Conservation (phyloP, 2,888 invertebrate genomes). For the Acanthococcus lagerstroemiae region DNA sequence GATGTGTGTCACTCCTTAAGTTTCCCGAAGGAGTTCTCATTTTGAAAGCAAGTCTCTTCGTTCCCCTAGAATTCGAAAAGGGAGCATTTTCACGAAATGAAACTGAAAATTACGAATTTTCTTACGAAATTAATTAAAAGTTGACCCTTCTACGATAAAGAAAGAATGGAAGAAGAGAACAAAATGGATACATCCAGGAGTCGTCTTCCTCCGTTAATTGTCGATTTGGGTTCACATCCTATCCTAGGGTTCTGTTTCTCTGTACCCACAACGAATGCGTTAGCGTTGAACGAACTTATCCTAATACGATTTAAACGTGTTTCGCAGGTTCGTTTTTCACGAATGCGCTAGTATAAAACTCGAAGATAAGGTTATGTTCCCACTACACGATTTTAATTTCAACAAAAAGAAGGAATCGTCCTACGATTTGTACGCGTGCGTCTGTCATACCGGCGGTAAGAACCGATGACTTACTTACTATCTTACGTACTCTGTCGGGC, state of each 20-base stretch:
- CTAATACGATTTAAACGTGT: background rate
- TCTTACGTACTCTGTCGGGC: no score
- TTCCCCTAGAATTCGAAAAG: no score
- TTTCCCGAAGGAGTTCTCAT: no score
- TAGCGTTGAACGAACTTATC: background rate
- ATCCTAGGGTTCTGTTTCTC: background rate
- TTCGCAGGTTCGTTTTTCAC: conserved; percentile 51
- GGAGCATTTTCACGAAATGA: no score
- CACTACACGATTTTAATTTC: conserved; percentile 41
- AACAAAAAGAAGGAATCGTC: conserved; percentile 38
- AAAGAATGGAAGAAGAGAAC: no score
- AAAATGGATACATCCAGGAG: no score
- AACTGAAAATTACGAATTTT: no score
- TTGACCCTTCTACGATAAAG: no score
- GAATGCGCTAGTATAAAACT: conserved; percentile 53
- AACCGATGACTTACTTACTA: no score
- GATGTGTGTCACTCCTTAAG: no score
- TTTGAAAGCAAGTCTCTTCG: no score
- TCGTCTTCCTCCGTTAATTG: no score
- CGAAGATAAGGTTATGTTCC: conserved; percentile 52
- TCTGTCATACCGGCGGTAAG: conserved; percentile 55
- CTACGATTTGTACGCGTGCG: conserved; percentile 53
- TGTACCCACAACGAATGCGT: background rate
- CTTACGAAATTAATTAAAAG: background rate
- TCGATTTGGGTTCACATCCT: background rate